Base-by-base conservation (phyloP, 1,140 invertebrate genomes). In the Penaeus vannamei region DNA sequence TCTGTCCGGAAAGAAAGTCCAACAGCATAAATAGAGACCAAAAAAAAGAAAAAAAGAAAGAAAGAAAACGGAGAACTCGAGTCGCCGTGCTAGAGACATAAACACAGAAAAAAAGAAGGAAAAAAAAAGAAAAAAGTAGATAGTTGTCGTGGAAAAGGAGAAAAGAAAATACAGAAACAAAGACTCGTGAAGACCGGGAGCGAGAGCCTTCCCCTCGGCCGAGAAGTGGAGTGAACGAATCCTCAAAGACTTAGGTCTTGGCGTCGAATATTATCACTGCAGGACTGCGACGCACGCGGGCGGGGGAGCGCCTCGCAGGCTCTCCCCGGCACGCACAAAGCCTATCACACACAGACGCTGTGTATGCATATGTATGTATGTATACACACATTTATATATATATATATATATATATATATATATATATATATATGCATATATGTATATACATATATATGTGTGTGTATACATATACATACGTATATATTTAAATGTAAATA, bases 401-500 rank as follows among this genome's bases (percentile, higher is more conserved):
- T 36, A 84, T 36, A 69, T 8, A 84, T 36, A 69, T 29, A 46
- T 36, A 69, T 29, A 84, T 36, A 46, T 19, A 84, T 36, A 69
- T 19, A 66, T 36, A 69, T 36, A 36, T 36, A 36, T 36, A 36
- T 36, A 64, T 61, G 42, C 32, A 42, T 26, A 84, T 36, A 69
- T n/a, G 42, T 36, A 84, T 29, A 46, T 36, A 84, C 20, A 84
- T 32, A 66, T 12, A 84, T 32, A 84, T 26, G 29, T 32, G 62
- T 32, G 62, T 32, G 64, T 32, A 64, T 32, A 83, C 59, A 83
- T 60, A 66, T 32, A 84, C 26, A 84, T 23, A 84, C 26, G 64
- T 26, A 66, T 32, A 84, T 26, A 84, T 32, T 36, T 12, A 84
- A 20, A 84, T 26, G 32, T 32, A 64, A 19, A 64, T 32, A 64